Evolutionary conservation across 1,140 invertebrate genomes (phyloP).

Genomic region (Drosophila trapezifrons): DNA sequence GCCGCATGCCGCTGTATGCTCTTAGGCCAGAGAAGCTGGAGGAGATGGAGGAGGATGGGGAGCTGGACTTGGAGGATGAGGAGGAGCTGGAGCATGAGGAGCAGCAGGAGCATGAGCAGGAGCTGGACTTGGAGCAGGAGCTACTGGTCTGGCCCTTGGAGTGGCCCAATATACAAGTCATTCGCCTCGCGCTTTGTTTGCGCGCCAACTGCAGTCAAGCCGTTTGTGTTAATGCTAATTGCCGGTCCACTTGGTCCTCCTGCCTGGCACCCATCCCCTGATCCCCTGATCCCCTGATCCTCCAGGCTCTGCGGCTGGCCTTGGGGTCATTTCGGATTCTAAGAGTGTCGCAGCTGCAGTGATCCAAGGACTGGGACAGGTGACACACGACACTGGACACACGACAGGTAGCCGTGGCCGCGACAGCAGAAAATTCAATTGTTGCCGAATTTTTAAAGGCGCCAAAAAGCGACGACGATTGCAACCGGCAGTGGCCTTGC

Average conservation of each 20-base stretch:
- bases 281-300: no score
- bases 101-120: not conserved
- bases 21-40: conserved; percentile 42
- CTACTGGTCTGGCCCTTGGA: conserved; percentile 13
- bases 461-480: conserved; percentile 28
- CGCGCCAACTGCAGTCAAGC: conserved; percentile 71
- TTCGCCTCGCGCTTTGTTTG: conserved; percentile 68
- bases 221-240: conserved; percentile 74
- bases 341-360: conserved; percentile 26
- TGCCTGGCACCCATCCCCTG: not conserved
- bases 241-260: conserved; percentile 16
- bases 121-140: not conserved
- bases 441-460: conserved; percentile 48
- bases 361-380: not conserved
- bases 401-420: conserved; percentile 3
- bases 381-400: conserved; percentile 5
- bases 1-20: conserved; percentile 71
- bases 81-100: not conserved
- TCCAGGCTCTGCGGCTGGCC: conserved; percentile 2
- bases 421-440: conserved; percentile 41
- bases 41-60: not conserved
- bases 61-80: not conserved
- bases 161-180: conserved; percentile 75
- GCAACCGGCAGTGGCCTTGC: conserved; percentile 22
- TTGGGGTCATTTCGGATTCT: conserved; percentile 41